Percentiles rank a stretch among this genome's conserved stretches.
These are phyloP conservation scores for Adelognathus sp. DNA, from an alignment of 2,888 invertebrate genomes.

Conservation along the genomic window DNA sequence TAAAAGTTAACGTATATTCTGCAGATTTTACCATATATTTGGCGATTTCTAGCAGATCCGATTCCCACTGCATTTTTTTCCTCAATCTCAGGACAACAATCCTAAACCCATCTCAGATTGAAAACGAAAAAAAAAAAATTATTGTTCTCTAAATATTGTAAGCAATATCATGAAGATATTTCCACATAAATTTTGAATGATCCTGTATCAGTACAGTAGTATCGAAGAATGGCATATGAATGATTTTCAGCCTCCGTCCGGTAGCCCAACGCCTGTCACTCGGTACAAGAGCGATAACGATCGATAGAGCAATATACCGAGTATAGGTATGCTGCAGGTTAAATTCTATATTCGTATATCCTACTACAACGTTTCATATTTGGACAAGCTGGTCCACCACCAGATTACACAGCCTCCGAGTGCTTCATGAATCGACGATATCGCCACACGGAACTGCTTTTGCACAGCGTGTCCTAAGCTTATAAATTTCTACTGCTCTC, in stretches of 20 bases:
- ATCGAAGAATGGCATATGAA: slow-evolving; percentile 17
- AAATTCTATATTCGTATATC: slow-evolving; percentile 15
- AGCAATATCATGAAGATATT: no score
- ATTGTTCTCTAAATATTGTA: no score
- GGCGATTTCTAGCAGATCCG: no score
- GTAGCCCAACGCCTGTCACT: slow-evolving; percentile 56
- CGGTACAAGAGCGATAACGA: slow-evolving; percentile 50
- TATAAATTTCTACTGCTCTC: neutral
- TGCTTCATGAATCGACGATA: slow-evolving; percentile 3
- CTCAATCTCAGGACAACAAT: no score
- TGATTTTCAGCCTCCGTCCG: slow-evolving; percentile 30
- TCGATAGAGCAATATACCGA: slow-evolving; percentile 33
- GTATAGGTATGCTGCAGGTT: slow-evolving; percentile 19
- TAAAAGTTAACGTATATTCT: no score
- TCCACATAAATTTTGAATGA: no score
- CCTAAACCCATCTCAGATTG: no score
- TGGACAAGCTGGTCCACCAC: slow-evolving; percentile 18
- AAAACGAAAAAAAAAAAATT: no score
- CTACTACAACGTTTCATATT: slow-evolving; percentile 37
- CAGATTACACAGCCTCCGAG: neutral
- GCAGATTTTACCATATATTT: no score
- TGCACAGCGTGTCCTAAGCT: neutral
- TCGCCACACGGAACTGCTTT: neutral
- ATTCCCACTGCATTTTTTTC: no score
- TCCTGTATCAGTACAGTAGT: neutral